Evolutionary conservation across 64 coral and sea anemone species (phyloP), one percentile per base, ranked within the genome.

Genomic region (Hydrozoanthus tunicans): DNA sequence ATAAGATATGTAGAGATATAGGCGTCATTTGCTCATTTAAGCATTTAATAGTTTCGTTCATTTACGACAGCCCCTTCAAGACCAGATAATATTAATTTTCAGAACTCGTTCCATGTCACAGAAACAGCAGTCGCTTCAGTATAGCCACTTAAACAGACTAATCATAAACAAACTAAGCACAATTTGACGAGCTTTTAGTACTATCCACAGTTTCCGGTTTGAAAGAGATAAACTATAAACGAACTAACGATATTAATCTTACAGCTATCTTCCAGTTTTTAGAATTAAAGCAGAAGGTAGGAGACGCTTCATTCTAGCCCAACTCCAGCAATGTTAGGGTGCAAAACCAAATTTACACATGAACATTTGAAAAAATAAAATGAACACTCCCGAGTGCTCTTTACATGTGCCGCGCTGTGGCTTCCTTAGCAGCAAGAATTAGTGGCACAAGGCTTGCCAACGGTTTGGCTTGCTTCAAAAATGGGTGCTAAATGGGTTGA

Each of bases 391-490:
- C n/a, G 71, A 14, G 9, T 51, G 6, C 54, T 73, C 24, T 32
- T 88, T 24, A 88, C 14, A 60, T 74, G 17, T 95, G 92, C 70
- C 94, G 82, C 68, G 94, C 89, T 3, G 94, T 99, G 17, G 97
- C 97, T 77, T 99, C 97, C 63, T 96, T 99, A 0, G 97, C 94
- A 56, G 97, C 97, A 55, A 99, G 86, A 86, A 99, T 99, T 57
- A 99, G 89, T 51, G 97, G 97, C 53, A 99, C 97, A 81, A 99
- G 73, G 64, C 97, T 99, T 78, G 97, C 97, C 76, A 99, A 53
- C 7, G 97, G 97, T 75, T 99, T 99, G 43, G 97, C 97, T 83
- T 99, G 94, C 74, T 99, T 99, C 85, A 99, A 72, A 81, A 99
- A 99, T 62, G 97, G 97, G 77, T 99, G 97, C 97, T 99, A 75